A percentile compares a stretch with the other conserved stretches of the same genome.
Conservation (phyloP, 1,140 invertebrate species). For the Drosophila arawakana region DNA sequence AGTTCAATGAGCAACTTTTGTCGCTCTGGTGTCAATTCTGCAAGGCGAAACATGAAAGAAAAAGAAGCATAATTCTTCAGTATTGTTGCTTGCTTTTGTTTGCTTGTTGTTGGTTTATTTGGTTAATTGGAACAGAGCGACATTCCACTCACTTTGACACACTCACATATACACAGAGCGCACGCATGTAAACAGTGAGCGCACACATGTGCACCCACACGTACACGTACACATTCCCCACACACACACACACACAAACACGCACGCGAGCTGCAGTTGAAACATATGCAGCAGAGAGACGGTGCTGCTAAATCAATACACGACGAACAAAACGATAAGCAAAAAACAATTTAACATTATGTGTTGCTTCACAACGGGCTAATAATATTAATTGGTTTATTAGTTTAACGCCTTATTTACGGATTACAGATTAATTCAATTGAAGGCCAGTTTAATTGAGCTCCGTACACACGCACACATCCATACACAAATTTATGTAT, state of each 20-base stretch:
- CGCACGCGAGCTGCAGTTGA: slow-evolving; percentile 28
- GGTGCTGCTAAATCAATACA: slow-evolving; percentile 47
- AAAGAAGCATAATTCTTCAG: slow-evolving; percentile 87
- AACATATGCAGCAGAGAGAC: slow-evolving; percentile 35
- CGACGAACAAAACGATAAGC: neutral
- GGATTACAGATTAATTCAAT: slow-evolving; percentile 61
- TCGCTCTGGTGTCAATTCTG: slow-evolving; percentile 96
- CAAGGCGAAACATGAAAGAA: slow-evolving; percentile 85
- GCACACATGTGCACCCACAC: slow-evolving; percentile 4
- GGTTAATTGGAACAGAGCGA: slow-evolving; percentile 62
- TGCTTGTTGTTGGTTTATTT: slow-evolving; percentile 45
- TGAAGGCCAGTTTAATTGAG: slow-evolving; percentile 65
- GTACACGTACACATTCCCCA: neutral
- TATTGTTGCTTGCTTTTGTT: slow-evolving; percentile 73
- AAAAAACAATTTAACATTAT: slow-evolving; percentile 48
- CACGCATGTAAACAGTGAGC: slow-evolving; percentile 24
- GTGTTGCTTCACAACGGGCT: slow-evolving; percentile 45
- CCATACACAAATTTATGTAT: neutral
- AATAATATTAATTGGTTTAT: slow-evolving; percentile 65
- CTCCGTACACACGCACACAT: slow-evolving; percentile 22
- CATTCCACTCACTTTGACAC: slow-evolving; percentile 41
- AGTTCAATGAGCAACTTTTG: slow-evolving; percentile 95
- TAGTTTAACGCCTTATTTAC: slow-evolving; percentile 56
- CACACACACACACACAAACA: slow-evolving; percentile 1
- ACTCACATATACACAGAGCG: slow-evolving; percentile 10